phyloP scores from a whole-genome alignment of 2,797 vertebrate species.

The Dendrocincla tyrannina region DNA sequence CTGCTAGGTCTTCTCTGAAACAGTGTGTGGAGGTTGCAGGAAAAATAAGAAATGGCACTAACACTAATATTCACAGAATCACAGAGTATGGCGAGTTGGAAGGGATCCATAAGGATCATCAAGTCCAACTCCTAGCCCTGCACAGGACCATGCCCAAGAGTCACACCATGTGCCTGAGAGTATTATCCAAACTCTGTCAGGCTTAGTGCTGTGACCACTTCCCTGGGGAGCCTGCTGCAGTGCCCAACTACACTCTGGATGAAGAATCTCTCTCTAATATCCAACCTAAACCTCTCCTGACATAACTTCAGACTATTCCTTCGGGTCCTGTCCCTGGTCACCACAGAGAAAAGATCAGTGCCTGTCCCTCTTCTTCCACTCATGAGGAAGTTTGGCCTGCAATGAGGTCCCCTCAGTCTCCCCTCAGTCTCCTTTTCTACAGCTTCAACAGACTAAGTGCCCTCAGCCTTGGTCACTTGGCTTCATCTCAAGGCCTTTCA shows the following conservation, averaged over 20 bases:
- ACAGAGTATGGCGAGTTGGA: not conserved
- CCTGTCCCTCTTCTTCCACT: not conserved
- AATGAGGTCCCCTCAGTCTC: not conserved
- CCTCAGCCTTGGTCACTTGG: not conserved
- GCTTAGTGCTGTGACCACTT: not conserved
- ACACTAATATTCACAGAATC: not conserved
- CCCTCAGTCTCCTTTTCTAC: not conserved
- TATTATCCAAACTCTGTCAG: not conserved
- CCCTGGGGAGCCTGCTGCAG: not conserved
- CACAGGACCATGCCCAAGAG: not conserved
- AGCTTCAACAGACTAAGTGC: not conserved
- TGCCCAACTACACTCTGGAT: not conserved
- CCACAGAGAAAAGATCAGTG: not conserved
- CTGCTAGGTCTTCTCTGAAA: not conserved
- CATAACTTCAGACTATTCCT: not conserved
- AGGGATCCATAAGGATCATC: not conserved
- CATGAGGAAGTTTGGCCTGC: not conserved
- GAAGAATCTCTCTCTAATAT: not conserved
- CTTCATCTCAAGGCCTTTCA: not conserved
- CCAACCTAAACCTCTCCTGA: not conserved
- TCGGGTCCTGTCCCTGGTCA: no score
- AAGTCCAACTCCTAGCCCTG: not conserved
- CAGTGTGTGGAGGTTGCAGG: rapidly evolving
- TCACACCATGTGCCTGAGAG: not conserved
- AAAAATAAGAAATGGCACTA: not conserved